Evolutionary conservation across 2,113 vertebrate species (phyloP).

Genomic region (Centropristis striata): DNA sequence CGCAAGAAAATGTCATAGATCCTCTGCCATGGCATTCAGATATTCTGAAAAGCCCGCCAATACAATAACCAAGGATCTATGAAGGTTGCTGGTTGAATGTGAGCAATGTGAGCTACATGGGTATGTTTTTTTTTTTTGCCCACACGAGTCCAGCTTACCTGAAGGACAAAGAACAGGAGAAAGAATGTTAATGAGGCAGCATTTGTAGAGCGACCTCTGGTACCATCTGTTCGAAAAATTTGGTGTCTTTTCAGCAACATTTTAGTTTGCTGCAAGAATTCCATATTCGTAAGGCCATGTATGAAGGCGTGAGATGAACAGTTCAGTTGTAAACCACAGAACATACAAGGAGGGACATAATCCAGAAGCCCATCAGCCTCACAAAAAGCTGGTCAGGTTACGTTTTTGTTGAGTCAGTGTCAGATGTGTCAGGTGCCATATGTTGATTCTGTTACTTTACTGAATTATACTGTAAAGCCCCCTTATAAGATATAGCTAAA

Average conservation of each 20-base stretch:
- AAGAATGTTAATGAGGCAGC: slow-evolving; percentile 50
- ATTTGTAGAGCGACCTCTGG: slow-evolving; percentile 33
- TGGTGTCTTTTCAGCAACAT: neutral
- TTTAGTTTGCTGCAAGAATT: neutral
- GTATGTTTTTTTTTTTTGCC: neutral
- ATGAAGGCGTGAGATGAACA: neutral
- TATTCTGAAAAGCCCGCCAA: neutral
- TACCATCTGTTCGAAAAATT: slow-evolving; percentile 54
- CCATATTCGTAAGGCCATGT: neutral
- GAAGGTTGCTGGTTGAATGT: neutral
- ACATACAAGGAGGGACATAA: neutral
- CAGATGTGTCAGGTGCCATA: too few species aligned
- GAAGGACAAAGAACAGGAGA: slow-evolving; percentile 51
- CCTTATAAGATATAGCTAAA: too few species aligned
- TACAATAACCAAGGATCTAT: neutral
- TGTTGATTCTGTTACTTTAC: too few species aligned
- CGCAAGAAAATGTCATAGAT: neutral
- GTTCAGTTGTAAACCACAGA: neutral
- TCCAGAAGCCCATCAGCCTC: neutral
- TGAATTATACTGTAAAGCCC: too few species aligned
- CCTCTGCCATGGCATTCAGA: neutral
- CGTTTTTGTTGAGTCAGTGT: neutral
- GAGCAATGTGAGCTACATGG: slow-evolving; percentile 1
- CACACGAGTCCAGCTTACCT: slow-evolving; percentile 9
- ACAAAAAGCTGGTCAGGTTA: too few species aligned